Evolutionary conservation across 1,140 invertebrate genomes (phyloP).

Genomic region (Asobara japonica): DNA sequence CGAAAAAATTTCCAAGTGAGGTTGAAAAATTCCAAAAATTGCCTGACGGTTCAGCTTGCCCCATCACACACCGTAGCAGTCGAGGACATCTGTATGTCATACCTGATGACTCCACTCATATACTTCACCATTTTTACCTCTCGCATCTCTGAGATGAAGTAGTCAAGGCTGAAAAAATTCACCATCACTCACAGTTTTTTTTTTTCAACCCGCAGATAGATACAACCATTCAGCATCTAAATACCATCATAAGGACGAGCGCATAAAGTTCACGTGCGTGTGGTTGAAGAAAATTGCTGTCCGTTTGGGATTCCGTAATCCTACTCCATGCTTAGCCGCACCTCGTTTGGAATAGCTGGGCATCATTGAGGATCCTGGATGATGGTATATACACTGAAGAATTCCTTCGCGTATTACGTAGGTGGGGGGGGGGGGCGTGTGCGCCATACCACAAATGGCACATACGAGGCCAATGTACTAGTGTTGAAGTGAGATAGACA

Average conservation of each 20-base stretch:
- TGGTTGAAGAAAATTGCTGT: neutral
- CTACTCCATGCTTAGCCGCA: constrained; percentile 23
- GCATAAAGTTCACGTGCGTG: constrained; percentile 9
- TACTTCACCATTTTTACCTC: no score
- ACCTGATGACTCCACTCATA: no score
- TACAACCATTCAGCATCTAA: neutral
- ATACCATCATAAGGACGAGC: neutral
- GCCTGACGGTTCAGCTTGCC: no score
- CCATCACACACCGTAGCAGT: no score
- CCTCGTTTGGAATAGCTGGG: constrained; percentile 14
- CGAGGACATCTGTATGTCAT: no score
- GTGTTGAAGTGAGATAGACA: constrained; percentile 1
- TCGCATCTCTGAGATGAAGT: no score
- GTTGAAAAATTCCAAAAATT: no score
- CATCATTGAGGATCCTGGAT: constrained; percentile 3
- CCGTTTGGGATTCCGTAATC: constrained; percentile 32
- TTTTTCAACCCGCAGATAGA: no score
- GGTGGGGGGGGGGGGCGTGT: constrained; percentile 1
- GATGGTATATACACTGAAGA: constrained; percentile 26
- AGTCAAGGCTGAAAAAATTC: no score
- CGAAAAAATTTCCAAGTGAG: no score
- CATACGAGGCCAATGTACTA: constrained; percentile 38
- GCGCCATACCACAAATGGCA: constrained; percentile 22
- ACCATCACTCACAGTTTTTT: no score
- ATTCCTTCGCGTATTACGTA: constrained; percentile 46